Base-by-base conservation (phyloP, 1,140 invertebrate species). In the Heliconius hewitsoni region DNA sequence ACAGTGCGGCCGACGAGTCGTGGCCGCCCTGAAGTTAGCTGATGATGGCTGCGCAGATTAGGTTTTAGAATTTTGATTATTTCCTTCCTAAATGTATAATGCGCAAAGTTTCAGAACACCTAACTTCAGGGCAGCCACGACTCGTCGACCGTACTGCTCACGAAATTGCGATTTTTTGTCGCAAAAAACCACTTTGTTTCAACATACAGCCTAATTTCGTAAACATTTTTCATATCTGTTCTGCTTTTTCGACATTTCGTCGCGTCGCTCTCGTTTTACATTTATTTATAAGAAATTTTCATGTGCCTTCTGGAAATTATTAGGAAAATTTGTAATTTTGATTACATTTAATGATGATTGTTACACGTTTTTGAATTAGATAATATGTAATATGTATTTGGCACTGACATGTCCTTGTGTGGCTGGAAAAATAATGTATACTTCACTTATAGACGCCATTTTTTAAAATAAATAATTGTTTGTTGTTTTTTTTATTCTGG, bases 261-360 rank as follows among this genome's bases (percentile, higher is more conserved):
- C 70, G 75, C 78, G 60, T 80, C 66, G 82, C 80, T 89, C 27
- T 66, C 79, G 75, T 76, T 85, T 52, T 85, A 90, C 79, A 86
- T 91, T 94, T 91, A 87, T 92, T 92, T 85, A 80, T 91, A 92
- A 89, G 89, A 89, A 88, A 90, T 90, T 91, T 92, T 93, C 92
- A 94, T 93, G 92, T 94, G 92, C 92, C 92, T 94, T 94, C 90
- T 89, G 86, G 92, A 89, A 90, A 86, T 90, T 88, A 89, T 90
- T 89, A 86, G 86, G 84, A 89, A 86, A 89, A 88, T 86, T 74
- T 83, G 86, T 88, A 84, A 86, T 92, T 91, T 92, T 86, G 85
- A 86, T 87, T 87, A 89, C 89, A 86, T 84, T 88, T 88, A 86
- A 85, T 85, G 88, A 85, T 88, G 87, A 89, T 92, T 90, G 89